Percentiles rank a stretch among this genome's conserved stretches.
Conservation (phyloP, 1,140 invertebrate genomes). For the Venustaconcha ellipsiformis region DNA sequence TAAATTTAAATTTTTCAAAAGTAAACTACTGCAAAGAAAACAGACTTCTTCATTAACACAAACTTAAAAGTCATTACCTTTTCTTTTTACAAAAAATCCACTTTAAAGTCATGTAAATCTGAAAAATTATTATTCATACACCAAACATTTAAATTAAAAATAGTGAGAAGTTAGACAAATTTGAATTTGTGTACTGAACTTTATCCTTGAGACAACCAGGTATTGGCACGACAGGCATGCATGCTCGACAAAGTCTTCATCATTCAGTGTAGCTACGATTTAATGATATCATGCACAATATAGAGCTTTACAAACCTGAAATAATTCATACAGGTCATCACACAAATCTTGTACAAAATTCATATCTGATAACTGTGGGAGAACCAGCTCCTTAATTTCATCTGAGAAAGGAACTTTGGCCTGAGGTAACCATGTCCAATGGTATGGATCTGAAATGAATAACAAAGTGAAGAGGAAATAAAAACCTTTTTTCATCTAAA, state of each 20-base stretch:
- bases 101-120: neutral
- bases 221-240: too few relatives aligned
- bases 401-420: slow-evolving; percentile 96
- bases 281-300: too few relatives aligned
- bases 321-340: slow-evolving; percentile 94
- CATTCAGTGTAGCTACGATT: neutral
- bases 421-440: slow-evolving; percentile 98
- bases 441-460: slow-evolving; percentile 84
- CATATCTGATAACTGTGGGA: slow-evolving; percentile 94
- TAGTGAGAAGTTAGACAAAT: too few relatives aligned
- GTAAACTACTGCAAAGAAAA: neutral
- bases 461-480: too few relatives aligned
- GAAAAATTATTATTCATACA: neutral
- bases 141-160: neutral
- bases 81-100: neutral
- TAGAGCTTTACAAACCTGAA: slow-evolving; percentile 77
- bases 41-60: neutral
- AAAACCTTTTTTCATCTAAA: too few relatives aligned
- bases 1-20: neutral
- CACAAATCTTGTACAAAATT: slow-evolving; percentile 99
- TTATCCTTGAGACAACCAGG: too few relatives aligned
- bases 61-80: neutral
- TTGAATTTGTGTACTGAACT: too few relatives aligned
- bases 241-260: neutral
- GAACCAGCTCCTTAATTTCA: slow-evolving; percentile 88